Conservation (phyloP, 1,140 invertebrate genomes). For the Cherax quadricarinatus region DNA sequence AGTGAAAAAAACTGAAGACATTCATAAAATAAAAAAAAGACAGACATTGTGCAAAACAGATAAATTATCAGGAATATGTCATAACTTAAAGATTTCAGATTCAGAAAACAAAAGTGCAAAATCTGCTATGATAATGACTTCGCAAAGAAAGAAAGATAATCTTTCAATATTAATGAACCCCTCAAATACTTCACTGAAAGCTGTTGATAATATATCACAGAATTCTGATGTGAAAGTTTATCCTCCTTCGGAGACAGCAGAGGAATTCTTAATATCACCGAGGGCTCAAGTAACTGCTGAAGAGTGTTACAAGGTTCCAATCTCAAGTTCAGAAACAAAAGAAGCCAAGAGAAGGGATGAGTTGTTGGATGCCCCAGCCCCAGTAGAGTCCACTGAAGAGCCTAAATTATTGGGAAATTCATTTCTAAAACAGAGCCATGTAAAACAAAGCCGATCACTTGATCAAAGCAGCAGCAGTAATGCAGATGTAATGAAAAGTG, state of each 20-base stretch:
- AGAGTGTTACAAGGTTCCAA: background rate
- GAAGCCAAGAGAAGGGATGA: background rate
- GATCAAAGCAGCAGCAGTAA: background rate
- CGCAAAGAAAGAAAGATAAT: too few relatives aligned
- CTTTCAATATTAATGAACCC: too few relatives aligned
- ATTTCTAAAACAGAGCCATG: background rate
- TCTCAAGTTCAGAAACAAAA: background rate
- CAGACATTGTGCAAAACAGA: background rate
- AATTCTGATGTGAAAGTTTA: background rate
- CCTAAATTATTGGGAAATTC: background rate
- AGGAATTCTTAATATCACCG: too few relatives aligned
- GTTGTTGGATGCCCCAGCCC: background rate
- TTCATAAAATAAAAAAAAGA: background rate
- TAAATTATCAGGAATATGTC: background rate
- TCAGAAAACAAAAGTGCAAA: background rate
- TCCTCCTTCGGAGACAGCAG: too few relatives aligned
- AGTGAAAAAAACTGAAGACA: background rate
- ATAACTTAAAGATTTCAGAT: background rate
- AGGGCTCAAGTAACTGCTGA: too few relatives aligned
- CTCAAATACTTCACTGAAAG: too few relatives aligned
- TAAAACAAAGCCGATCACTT: background rate
- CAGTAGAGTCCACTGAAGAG: background rate
- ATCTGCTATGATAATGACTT: background rate
- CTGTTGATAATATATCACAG: background rate
- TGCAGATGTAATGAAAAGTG: background rate